Evolutionary conservation across 2,113 vertebrate species (phyloP).

Genomic region (Bucco capensis): DNA sequence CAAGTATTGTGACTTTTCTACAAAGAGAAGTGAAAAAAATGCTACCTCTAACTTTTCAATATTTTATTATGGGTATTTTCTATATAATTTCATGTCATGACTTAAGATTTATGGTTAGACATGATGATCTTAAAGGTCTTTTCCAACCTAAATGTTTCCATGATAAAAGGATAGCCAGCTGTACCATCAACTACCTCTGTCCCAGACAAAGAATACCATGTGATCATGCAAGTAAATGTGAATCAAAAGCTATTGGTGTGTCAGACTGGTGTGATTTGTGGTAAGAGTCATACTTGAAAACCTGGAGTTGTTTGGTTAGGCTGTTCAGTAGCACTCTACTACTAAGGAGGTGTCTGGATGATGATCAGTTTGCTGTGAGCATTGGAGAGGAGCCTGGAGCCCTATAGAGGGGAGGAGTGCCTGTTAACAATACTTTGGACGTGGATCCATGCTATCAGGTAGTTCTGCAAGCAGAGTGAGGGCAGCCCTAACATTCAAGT

Average conservation of each 20-base stretch:
- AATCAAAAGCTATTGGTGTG: background rate
- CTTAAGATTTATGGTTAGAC: background rate
- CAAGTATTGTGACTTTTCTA: background rate
- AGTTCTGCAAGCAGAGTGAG: background rate
- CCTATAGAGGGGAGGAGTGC: background rate
- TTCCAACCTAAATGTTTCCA: background rate
- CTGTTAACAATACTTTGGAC: background rate
- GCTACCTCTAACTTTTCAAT: background rate
- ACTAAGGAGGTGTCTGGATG: background rate
- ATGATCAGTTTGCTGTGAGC: background rate
- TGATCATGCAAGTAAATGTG: background rate
- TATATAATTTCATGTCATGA: background rate
- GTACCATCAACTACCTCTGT: background rate
- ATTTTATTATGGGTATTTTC: background rate
- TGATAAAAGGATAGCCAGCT: background rate
- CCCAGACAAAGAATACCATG: background rate
- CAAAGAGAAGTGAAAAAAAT: background rate
- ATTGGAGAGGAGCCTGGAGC: background rate
- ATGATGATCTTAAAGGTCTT: background rate
- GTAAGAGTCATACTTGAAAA: background rate
- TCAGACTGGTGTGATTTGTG: background rate
- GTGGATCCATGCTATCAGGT: fast-evolving
- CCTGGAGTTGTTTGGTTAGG: background rate
- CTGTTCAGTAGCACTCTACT: background rate
- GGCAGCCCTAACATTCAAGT: background rate